Base-by-base conservation (phyloP, 30 jellyfish, hydroid and myxozoan species). In the Cassiopea xamachana region DNA sequence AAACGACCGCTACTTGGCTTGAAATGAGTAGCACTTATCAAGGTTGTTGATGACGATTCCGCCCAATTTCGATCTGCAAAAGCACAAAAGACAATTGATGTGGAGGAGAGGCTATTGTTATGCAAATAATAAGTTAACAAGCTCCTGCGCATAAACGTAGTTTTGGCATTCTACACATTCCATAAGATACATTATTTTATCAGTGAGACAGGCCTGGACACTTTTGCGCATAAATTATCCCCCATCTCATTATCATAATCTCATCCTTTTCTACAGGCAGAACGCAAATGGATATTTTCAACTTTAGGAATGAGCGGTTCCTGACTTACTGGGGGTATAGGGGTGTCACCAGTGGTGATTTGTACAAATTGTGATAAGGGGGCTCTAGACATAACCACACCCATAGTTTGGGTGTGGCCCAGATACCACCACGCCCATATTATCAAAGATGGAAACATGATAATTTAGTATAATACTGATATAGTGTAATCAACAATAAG, bases 121-220 rank as follows among this genome's bases (percentile, higher is more conserved):
- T 78, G 87, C 75, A 78, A 48, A 78, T 27, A 39, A 51, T 0
- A 48, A 14, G 80, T 71, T 48, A 78, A 43, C 46, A 48, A 9
- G 87, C 87, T 78, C 87, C 87, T 78, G 49, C 87, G 75, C 87
- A 78, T 69, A 17, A 76, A 9, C 70, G 8, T 13, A 19, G 6
- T 10, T 55, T 10, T 55, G 7, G 1, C 76, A 67, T 67, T 67
- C 76, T 67, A 19, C 46, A 19, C 7, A 67, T 67, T 67, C 76
- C 76, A 67, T 3, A 13, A 14, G 46, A 5, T 2, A 19, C 19
- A 6, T 16, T 67, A 14, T 5, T 67, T 19, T 13, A 10, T 10
- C 39, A 27, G 39, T 27, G 39, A 27, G 39, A 55, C 64, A 10
- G 12, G 64, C 64, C 10, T 55, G 64, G 7, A 10, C 64, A 55